phyloP scores from a whole-genome alignment of 2,113 vertebrate species.

The Anas platyrhynchos region DNA sequence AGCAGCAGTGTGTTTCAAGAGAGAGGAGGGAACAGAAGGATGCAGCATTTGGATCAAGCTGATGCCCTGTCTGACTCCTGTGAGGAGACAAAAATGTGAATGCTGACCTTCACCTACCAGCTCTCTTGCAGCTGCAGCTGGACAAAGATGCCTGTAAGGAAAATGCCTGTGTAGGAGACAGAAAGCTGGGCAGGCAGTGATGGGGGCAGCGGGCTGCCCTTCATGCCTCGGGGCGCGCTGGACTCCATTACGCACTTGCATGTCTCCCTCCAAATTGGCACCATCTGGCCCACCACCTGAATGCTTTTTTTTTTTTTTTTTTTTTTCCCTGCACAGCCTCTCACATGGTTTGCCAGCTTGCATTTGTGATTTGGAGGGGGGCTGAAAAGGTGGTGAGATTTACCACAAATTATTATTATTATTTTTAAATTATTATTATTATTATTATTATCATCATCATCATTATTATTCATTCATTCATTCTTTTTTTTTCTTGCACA shows the following conservation, averaged over 20 bases:
- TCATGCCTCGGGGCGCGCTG: conserved; percentile 40
- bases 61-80: background rate
- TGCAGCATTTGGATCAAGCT: background rate
- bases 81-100: background rate
- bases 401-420: conserved; percentile 21
- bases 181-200: background rate
- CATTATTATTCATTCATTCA: too few relatives aligned
- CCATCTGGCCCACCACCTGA: conserved; percentile 80
- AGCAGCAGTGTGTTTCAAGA: background rate
- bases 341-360: conserved; percentile 61
- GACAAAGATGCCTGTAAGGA: background rate
- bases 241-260: conserved; percentile 45
- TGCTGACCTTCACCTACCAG: background rate
- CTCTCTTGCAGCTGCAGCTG: background rate
- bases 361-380: conserved; percentile 40
- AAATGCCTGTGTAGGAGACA: background rate
- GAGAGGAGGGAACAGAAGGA: background rate
- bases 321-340: conserved; percentile 45
- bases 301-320: conserved; percentile 49
- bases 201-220: conserved; percentile 36
- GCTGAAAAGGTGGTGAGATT: conserved; percentile 28
- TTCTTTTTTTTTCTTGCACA: background rate
- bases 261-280: conserved; percentile 70
- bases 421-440: too few relatives aligned
- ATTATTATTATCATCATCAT: too few relatives aligned